Conservation (phyloP, 2,888 invertebrate genomes). For the Octonoba sinensis region DNA sequence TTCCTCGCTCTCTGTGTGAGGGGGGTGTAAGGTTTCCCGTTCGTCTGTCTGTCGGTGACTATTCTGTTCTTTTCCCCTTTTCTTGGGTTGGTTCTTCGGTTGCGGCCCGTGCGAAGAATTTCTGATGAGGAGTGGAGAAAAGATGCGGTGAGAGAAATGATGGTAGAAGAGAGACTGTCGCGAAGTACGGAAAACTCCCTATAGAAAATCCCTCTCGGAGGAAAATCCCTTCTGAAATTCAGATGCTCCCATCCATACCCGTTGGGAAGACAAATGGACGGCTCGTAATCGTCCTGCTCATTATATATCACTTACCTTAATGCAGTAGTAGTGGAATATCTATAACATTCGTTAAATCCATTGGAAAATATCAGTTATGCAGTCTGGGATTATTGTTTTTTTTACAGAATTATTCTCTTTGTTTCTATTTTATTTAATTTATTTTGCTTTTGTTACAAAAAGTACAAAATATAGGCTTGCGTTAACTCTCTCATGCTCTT, state of each 20-base stretch:
- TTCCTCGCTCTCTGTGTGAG: neutral
- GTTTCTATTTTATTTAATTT: too few species aligned
- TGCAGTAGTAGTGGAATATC: too few species aligned
- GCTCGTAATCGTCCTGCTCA: neutral
- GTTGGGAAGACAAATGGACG: neutral
- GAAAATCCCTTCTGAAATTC: too few species aligned
- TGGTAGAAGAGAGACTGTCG: neutral
- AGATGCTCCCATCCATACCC: neutral
- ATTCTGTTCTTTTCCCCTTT: conserved; percentile 31
- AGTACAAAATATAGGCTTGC: too few species aligned
- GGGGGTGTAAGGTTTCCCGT: conserved; percentile 31
- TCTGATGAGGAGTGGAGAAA: conserved; percentile 42
- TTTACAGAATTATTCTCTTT: too few species aligned
- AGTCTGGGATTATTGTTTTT: too few species aligned
- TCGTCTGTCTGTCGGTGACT: conserved; percentile 3
- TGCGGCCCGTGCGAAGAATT: conserved; percentile 52
- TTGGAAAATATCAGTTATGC: too few species aligned
- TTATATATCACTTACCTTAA: neutral
- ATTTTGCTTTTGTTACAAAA: too few species aligned
- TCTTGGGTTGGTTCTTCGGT: conserved; percentile 25
- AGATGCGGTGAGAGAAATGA: conserved; percentile 17
- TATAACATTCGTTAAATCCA: too few species aligned
- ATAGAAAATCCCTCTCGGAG: conserved; percentile 20
- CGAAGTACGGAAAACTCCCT: conserved; percentile 25
- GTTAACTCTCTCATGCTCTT: too few species aligned